Percentiles rank a stretch among this genome's conserved stretches.
Conservation (phyloP, 2,888 invertebrate genomes). For the Dryadula phaetusa region DNA sequence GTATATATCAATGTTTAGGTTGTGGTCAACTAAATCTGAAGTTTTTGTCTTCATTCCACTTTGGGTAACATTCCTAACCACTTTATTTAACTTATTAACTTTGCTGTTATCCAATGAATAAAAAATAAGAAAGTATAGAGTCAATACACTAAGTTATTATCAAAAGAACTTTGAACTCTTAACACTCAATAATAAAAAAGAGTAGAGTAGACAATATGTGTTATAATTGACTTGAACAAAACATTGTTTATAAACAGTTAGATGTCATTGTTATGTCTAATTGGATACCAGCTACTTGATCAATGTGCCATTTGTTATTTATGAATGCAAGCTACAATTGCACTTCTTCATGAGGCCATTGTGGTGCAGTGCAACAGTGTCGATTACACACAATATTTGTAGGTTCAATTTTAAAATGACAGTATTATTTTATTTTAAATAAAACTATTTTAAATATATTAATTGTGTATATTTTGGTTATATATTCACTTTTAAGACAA, state of each 20-base stretch:
- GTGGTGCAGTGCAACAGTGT: background rate
- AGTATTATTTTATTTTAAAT: no score
- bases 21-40: background rate
- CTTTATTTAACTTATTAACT: no score
- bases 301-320: background rate
- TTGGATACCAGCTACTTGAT: background rate
- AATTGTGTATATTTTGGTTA: no score
- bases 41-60: no score
- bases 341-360: background rate
- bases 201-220: no score
- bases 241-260: constrained; percentile 6
- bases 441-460: no score
- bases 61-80: no score
- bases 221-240: background rate
- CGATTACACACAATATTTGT: background rate
- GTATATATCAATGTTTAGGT: background rate
- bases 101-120: no score
- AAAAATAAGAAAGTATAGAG: no score
- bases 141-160: no score
- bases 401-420: background rate
- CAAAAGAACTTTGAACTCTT: no score
- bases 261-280: background rate
- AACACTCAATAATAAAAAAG: background rate
- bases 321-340: background rate
- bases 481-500: no score